A percentile compares a stretch with the other conserved stretches of the same genome.
These are phyloP conservation scores for Pseudotriccus pelzelni DNA, from an alignment of 2,797 vertebrate species.

Conservation along the genomic window DNA sequence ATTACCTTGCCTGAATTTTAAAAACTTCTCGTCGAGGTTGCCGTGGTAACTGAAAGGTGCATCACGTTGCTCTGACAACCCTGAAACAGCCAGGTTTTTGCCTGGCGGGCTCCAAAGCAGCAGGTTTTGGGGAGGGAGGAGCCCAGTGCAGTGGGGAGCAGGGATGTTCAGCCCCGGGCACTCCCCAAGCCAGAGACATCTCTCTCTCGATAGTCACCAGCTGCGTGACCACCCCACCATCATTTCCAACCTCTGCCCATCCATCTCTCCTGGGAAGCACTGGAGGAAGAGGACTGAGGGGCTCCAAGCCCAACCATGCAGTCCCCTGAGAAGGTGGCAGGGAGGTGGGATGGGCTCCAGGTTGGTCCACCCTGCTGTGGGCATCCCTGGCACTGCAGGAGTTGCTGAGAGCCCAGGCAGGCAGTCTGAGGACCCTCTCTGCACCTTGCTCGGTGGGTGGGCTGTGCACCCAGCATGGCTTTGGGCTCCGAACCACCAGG, in stretches of 20 bases:
- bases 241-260: neutral
- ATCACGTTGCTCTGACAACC: constrained; percentile 81
- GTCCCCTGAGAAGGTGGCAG: neutral
- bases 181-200: neutral
- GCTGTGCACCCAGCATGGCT: neutral
- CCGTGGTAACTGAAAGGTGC: constrained; percentile 83
- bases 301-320: rapidly evolving
- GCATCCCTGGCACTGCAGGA: neutral
- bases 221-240: neutral
- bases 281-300: neutral
- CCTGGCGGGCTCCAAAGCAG: constrained; percentile 25
- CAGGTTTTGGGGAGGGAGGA: constrained; percentile 32
- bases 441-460: too few relatives aligned
- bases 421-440: neutral
- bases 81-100: constrained; percentile 76
- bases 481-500: neutral
- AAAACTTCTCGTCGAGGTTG: constrained; percentile 77
- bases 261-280: neutral
- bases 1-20: constrained; percentile 83
- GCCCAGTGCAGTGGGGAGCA: neutral
- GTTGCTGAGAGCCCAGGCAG: neutral
- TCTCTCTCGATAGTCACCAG: neutral
- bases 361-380: neutral
- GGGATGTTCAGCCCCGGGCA: neutral
- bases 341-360: neutral